These are phyloP conservation scores for Lemur catta DNA, from an alignment of 2,797 vertebrate species.

Conservation along the genomic window DNA sequence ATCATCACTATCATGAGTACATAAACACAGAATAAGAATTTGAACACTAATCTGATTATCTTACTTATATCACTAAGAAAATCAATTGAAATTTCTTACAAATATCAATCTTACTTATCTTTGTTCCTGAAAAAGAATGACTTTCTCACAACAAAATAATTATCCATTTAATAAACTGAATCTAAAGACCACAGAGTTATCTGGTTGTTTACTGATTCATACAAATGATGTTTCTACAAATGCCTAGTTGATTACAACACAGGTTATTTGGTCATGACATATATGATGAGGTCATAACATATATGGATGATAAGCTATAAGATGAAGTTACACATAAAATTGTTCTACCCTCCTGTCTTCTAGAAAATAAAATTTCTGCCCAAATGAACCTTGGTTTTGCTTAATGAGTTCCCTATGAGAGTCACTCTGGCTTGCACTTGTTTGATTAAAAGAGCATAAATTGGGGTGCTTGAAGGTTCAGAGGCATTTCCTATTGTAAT, in stretches of 20 bases:
- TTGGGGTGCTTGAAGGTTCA: slow-evolving; percentile 36
- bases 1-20: background rate
- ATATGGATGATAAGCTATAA: background rate
- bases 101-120: background rate
- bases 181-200: background rate
- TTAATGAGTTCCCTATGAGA: slow-evolving; percentile 46
- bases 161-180: slow-evolving; percentile 12
- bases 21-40: slow-evolving; percentile 13
- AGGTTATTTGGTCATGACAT: background rate
- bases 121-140: slow-evolving; percentile 11
- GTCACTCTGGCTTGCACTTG: background rate
- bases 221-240: background rate
- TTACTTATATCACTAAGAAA: too few species aligned
- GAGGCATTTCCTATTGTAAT: slow-evolving; percentile 63
- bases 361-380: slow-evolving; percentile 41
- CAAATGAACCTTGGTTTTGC: background rate
- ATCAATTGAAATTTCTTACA: too few species aligned
- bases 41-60: slow-evolving; percentile 5
- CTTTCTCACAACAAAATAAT: slow-evolving; percentile 27
- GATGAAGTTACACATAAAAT: background rate
- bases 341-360: slow-evolving; percentile 21
- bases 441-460: slow-evolving; percentile 62
- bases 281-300: background rate
- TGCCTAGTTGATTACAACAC: slow-evolving; percentile 11
- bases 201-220: background rate